Evolutionary conservation across 2,888 invertebrate genomes (phyloP), one percentile per base, ranked within the genome.

Genomic region (Sinotaia quadrata): DNA sequence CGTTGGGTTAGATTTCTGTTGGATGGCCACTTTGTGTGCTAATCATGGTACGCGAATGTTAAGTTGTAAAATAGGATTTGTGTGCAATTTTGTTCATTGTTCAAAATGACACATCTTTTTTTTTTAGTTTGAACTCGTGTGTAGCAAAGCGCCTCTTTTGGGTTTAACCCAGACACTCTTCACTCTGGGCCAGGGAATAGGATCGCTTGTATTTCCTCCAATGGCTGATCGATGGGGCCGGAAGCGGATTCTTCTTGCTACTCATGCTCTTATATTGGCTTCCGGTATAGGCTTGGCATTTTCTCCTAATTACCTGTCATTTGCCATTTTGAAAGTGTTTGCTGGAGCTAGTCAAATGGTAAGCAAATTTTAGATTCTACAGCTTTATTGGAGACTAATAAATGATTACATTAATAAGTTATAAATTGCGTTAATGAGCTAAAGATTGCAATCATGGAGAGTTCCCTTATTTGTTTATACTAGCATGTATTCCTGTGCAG

Each of bases 111-210:
- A n/a, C n/a, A n/a, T n/a, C n/a, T n/a, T n/a, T n/a, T n/a, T n/a
- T n/a, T n/a, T n/a, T n/a, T 24, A 58, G 58, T 58, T 58, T 24
- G 58, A 58, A 37, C 41, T 58, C 2, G 58, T 58, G 18, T 58
- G 58, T 18, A 29, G 27, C 1, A n/a, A 34, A 10, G 34, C 36
- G 8, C 37, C 58, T 21, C 34, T 58, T 8, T 31, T 34, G 12
- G 37, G 58, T 12, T 4, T 58, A n/a, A 34, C 37, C 21, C 58
- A 36, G 3, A 58, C 58, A 24, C 12, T 36, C 1, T 21, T 37
- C 18, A 12, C 24, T 15, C 24, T 58, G 2, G 58, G 58, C 4
- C 18, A 24, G 8, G 58, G 58, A 3, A 21, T 58, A 12, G 58
- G 58, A 3, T 37, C 37, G 21, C 29, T 58, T 27, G 3, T 41